Conservation (phyloP, 2,888 invertebrate species). For the Drosophila bunnanda region DNA sequence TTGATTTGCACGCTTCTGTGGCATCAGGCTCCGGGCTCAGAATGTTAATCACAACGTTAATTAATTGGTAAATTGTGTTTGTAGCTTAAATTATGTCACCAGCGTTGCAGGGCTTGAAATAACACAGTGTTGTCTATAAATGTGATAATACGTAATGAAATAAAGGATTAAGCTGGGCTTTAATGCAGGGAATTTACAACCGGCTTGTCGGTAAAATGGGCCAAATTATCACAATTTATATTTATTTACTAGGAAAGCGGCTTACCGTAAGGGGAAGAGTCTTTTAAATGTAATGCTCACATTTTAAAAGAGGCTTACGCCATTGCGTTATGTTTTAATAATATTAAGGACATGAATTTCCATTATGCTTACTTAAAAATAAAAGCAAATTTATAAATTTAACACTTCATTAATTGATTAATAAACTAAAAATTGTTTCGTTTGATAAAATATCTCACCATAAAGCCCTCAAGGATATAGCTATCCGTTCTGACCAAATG, state of each 20-base stretch:
- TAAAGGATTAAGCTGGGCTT: slow-evolving; percentile 61
- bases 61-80: slow-evolving; percentile 73
- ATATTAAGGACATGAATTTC: too few species aligned
- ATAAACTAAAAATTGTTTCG: not conserved
- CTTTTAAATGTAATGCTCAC: not conserved
- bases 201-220: slow-evolving; percentile 32
- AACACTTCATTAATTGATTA: not conserved
- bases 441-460: not conserved
- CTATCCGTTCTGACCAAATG: not conserved
- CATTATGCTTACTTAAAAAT: too few species aligned
- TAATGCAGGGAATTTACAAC: slow-evolving; percentile 41
- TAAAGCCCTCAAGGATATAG: not conserved
- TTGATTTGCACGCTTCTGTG: slow-evolving; percentile 52
- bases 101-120: slow-evolving; percentile 9
- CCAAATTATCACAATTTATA: slow-evolving; percentile 25
- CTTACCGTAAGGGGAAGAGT: not conserved
- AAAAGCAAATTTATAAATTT: too few species aligned
- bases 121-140: slow-evolving; percentile 21
- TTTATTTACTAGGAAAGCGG: slow-evolving; percentile 16
- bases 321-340: not conserved
- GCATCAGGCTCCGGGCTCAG: slow-evolving; percentile 29
- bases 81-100: slow-evolving; percentile 57
- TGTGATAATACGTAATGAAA: slow-evolving; percentile 65
- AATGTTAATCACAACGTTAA: slow-evolving; percentile 63
- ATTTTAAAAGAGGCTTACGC: not conserved